Conservation (phyloP, 2,888 invertebrate species). For the Aporophyla lueneburgensis region DNA sequence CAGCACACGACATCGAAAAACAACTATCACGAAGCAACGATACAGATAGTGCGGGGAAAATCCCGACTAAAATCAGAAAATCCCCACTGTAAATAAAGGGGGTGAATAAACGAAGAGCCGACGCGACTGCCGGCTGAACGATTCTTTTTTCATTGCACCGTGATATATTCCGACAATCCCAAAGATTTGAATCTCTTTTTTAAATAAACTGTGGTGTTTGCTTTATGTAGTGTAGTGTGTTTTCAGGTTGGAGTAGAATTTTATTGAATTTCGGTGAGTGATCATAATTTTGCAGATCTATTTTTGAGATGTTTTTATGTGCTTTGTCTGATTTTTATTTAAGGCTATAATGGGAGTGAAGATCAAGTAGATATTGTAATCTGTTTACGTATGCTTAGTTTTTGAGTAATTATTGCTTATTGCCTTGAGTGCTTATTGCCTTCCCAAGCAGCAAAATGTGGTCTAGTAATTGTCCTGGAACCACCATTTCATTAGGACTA, state of each 20-base stretch:
- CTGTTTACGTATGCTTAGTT: no score
- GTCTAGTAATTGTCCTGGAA: no score
- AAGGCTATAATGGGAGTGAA: no score
- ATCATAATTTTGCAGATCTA: background rate
- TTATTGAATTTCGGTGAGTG: background rate
- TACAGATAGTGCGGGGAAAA: conserved; percentile 79
- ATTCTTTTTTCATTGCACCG: conserved; percentile 81
- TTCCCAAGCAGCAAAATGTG: no score
- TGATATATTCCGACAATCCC: conserved; percentile 79
- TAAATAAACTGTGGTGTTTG: conserved; percentile 45
- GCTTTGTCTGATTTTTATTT: background rate
- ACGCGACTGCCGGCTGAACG: conserved; percentile 69
- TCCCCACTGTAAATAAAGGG: conserved; percentile 83
- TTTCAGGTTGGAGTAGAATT: background rate
- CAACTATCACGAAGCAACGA: conserved; percentile 62
- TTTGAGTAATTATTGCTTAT: no score
- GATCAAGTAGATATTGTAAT: background rate
- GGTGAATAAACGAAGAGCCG: conserved; percentile 82
- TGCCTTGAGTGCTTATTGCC: no score
- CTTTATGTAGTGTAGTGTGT: conserved; percentile 8
- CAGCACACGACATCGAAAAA: conserved; percentile 59
- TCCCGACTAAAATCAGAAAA: conserved; percentile 83
- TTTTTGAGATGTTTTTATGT: background rate
- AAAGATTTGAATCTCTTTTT: conserved; percentile 67
- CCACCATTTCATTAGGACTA: no score